A percentile compares a stretch with the other conserved stretches of the same genome.
phyloP scores from a whole-genome alignment of 2,113 vertebrate genomes.

The Pantherophis guttatus region DNA sequence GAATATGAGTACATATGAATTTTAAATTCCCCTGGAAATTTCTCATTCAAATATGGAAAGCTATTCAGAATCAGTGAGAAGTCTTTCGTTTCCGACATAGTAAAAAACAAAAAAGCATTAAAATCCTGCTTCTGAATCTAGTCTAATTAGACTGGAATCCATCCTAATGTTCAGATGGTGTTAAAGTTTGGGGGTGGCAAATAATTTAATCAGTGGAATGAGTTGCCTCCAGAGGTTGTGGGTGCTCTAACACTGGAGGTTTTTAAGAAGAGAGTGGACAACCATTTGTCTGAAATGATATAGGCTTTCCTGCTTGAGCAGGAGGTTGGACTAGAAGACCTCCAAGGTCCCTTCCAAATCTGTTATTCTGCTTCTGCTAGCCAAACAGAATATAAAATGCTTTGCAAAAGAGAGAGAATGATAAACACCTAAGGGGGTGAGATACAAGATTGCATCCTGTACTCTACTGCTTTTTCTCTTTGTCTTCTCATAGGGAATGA shows the following conservation, averaged over 20 bases:
- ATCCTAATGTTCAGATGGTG: neutral
- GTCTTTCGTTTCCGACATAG: neutral
- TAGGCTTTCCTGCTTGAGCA: neutral
- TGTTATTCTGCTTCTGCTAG: neutral
- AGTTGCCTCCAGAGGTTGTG: neutral
- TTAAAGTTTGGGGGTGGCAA: neutral
- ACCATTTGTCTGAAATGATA: neutral
- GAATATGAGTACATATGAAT: neutral
- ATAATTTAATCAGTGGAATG: neutral
- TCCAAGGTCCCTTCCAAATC: neutral
- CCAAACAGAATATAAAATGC: neutral
- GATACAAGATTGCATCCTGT: neutral
- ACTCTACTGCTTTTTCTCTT: neutral
- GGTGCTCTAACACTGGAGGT: neutral
- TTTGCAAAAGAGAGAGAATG: neutral
- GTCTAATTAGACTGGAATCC: neutral
- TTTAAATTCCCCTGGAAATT: neutral
- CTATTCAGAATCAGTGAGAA: neutral
- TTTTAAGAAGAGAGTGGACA: neutral
- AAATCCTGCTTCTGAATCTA: neutral
- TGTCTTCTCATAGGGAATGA: neutral
- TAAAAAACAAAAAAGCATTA: neutral
- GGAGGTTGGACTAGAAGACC: neutral
- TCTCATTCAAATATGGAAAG: neutral
- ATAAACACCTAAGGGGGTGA: neutral